Evolutionary conservation across 2,113 vertebrate species (phyloP).

Genomic region (Tor tambroides): DNA sequence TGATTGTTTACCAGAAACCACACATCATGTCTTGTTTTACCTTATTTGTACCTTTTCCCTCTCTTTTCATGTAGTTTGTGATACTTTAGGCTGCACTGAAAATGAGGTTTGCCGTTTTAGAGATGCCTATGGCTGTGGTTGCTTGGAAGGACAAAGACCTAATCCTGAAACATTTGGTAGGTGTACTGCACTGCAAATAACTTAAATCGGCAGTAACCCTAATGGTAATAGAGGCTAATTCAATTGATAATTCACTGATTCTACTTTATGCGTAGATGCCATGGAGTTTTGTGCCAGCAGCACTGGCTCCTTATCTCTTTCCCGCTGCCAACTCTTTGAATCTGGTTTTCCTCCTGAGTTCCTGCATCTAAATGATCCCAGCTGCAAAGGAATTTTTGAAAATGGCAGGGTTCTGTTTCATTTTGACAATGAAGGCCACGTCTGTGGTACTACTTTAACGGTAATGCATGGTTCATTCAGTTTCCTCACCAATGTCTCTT

Average conservation of each 20-base stretch:
- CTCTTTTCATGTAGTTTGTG: constrained; percentile 10
- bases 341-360: constrained; percentile 23
- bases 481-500: not conserved
- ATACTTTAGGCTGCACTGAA: not conserved
- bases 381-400: constrained; percentile 27
- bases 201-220: not conserved
- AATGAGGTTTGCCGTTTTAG: not conserved
- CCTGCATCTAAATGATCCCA: constrained; percentile 56
- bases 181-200: not conserved
- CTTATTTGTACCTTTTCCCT: not conserved
- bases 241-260: not conserved
- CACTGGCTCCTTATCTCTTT: constrained; percentile 21
- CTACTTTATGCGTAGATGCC: not conserved
- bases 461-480: not conserved
- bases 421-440: constrained; percentile 34
- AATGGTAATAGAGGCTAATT: not conserved
- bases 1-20: not conserved
- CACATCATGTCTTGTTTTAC: not conserved
- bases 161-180: constrained; percentile 2
- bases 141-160: not conserved
- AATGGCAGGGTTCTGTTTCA: constrained; percentile 51
- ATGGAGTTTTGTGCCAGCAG: not conserved
- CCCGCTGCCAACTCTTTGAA: constrained; percentile 33
- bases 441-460: not conserved
- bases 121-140: constrained; percentile 13